Evolutionary conservation across 2,888 invertebrate species (phyloP).

Genomic region (Pecten maximus): DNA sequence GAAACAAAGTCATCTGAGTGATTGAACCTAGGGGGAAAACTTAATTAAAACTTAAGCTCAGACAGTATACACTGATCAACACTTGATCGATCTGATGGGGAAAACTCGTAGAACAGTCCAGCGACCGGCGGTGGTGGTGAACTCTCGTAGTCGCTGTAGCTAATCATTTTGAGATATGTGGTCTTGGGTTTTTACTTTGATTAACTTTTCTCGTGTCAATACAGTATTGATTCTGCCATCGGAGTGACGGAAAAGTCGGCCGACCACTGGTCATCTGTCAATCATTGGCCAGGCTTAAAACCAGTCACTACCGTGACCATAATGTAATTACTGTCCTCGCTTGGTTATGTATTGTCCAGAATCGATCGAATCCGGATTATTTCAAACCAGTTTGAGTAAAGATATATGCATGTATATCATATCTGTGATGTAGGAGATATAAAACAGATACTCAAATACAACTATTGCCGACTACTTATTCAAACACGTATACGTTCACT

Average conservation of each 20-base stretch:
- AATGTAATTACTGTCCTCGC: not conserved
- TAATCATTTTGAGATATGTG: conserved; percentile 35
- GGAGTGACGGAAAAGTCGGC: not conserved
- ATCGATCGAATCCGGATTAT: not conserved
- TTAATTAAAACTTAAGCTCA: conserved; percentile 30
- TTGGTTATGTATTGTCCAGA: not conserved
- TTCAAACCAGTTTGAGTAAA: not conserved
- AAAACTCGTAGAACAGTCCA: not conserved
- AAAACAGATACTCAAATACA: too few species aligned
- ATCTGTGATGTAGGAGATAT: too few species aligned
- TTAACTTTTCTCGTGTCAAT: conserved; percentile 27
- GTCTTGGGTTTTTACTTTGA: conserved; percentile 19
- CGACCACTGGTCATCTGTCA: conserved; percentile 1
- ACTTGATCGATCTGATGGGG: not conserved
- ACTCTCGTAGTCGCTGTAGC: not conserved
- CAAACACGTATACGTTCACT: too few species aligned
- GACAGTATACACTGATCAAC: conserved; percentile 23
- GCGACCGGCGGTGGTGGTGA: not conserved
- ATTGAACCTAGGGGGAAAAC: not conserved
- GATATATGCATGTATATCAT: not conserved
- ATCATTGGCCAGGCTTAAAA: not conserved
- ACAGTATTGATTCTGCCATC: not conserved
- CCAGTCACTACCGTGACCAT: not conserved
- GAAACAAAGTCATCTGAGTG: not conserved
- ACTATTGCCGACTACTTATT: too few species aligned